Base-by-base conservation (phyloP, 2,797 vertebrate genomes). In the Periophthalmus magnuspinnatus region DNA sequence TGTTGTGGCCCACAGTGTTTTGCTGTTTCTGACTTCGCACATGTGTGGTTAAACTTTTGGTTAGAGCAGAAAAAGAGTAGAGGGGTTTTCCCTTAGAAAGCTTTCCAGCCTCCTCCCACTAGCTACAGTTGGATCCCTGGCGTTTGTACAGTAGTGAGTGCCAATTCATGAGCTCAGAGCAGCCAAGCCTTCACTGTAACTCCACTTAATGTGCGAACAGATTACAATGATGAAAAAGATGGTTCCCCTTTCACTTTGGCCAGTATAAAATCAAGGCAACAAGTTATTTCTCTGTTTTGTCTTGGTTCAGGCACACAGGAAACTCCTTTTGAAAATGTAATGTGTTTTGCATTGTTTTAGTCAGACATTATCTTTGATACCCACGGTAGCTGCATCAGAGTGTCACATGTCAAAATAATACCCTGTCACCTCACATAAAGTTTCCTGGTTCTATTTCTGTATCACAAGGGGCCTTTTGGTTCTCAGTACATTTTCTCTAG, bases 101-200 rank as follows among this genome's bases (percentile, higher is more conserved):
- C 24, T 38, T 34, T 67, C 74, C 79, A 75, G 62, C 47, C 70
- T 54, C 56, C 52, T 71, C 74, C 81, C 68, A 69, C 34, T 9
- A 7, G 63, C 45, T 68, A 73, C 28, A 17, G 70, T 69, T 41
- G 55, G 67, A 81, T 77, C 76, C 70, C 68, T 59, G 38, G 34
- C 8, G 21, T 74, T 59, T 61, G 2, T 57, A 38, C 65, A 33
- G 9, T 21, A 34, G 64, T 54, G 1, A 1, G 19, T 45, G 81
- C 85, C 83, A 87, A 81, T 56, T 58, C 70, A 77, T 90, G 85
- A 87, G 76, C 79, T 90, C 82, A 91, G 72, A 58, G 22, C 61
- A 8, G 48, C 81, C 45, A 61, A 64, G 50, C 67, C 45, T 22
- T 28, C 36, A 59, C 67, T 62, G 69, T 62, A 70, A 77, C 67